phyloP scores from a whole-genome alignment of 2,888 invertebrate genomes.

The Tanytarsus gracilentus region DNA sequence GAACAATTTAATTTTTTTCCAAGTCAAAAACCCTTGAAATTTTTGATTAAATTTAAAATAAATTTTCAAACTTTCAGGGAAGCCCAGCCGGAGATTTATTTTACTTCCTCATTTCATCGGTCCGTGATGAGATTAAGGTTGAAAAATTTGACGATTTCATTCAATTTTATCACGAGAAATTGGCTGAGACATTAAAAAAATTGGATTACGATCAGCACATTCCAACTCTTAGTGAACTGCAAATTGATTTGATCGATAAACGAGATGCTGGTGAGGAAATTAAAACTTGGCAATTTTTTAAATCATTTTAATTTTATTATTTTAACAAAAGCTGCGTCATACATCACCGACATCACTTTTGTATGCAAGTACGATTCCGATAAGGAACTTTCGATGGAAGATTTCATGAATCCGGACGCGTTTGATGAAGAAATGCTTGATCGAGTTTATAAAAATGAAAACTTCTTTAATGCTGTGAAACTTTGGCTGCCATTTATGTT shows the following conservation, averaged over 20 bases:
- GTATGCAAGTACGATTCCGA: neutral
- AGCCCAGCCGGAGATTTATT: neutral
- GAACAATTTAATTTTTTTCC: too few relatives aligned
- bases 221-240: neutral
- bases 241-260: neutral
- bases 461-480: neutral
- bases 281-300: neutral
- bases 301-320: neutral
- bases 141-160: neutral
- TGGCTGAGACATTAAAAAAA: neutral
- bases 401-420: neutral
- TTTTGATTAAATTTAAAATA: too few relatives aligned
- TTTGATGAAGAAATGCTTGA: neutral
- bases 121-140: slow-evolving; percentile 1
- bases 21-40: too few relatives aligned
- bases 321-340: neutral
- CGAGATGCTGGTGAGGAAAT: neutral
- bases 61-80: slow-evolving; percentile 13
- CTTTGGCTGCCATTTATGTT: slow-evolving; percentile 14
- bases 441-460: slow-evolving; percentile 7
- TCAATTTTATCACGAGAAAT: neutral
- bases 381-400: neutral
- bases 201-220: neutral
- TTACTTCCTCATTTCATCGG: neutral
- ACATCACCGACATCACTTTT: neutral